Evolutionary conservation across 2,113 vertebrate species (phyloP).

Genomic region (Mustelus asterias): DNA sequence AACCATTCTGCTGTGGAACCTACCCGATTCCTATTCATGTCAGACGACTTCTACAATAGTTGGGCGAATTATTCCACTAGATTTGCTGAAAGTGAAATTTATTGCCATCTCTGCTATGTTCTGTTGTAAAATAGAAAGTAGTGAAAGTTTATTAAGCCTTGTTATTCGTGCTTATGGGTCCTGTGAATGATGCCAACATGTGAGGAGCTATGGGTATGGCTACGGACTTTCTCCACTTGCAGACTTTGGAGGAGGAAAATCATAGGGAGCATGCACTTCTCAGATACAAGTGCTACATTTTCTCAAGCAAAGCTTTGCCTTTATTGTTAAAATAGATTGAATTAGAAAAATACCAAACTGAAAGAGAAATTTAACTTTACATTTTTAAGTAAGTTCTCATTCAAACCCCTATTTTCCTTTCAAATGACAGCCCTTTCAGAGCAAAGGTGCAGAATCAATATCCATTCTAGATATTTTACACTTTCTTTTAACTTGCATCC

Average conservation of each 20-base stretch:
- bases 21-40: neutral
- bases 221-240: neutral
- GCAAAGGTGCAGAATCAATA: neutral
- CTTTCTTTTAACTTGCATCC: neutral
- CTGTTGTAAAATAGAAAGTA: neutral
- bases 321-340: neutral
- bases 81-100: neutral
- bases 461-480: neutral
- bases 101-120: neutral
- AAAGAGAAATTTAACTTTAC: neutral
- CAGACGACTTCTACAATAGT: neutral
- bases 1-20: neutral
- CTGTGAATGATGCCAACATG: neutral
- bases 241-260: neutral
- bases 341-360: neutral
- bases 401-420: neutral
- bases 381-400: neutral
- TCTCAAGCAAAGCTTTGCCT: neutral
- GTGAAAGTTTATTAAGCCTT: neutral
- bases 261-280: neutral
- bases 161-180: neutral
- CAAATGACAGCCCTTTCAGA: neutral
- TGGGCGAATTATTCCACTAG: no score
- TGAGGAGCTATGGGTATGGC: neutral
- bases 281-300: neutral